Evolutionary conservation across 2,113 vertebrate species (phyloP).

Genomic region (Hydrochoerus hydrochaeris): DNA sequence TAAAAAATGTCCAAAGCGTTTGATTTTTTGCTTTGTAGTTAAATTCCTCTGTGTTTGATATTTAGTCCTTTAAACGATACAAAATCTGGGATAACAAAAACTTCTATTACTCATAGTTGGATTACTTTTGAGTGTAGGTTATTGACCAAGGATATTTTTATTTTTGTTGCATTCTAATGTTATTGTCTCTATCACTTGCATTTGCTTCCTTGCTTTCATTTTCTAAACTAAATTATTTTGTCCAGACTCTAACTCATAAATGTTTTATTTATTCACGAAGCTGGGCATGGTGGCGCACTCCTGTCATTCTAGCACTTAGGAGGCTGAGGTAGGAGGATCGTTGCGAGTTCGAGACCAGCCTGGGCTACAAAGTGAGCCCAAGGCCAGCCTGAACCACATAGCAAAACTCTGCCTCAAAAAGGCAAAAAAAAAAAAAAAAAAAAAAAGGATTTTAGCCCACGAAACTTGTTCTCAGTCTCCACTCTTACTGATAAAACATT

Average conservation of each 20-base stretch:
- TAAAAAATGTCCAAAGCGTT: neutral
- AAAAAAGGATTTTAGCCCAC: neutral
- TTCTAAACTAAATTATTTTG: conserved; percentile 15
- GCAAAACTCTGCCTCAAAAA: too few species aligned
- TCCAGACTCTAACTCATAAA: neutral
- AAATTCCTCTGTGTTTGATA: too few species aligned
- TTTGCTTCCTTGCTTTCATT: neutral
- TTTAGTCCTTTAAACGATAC: too few species aligned
- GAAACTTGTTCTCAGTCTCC: neutral
- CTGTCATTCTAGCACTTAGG: too few species aligned
- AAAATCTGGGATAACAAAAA: neutral
- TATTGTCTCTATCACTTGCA: neutral
- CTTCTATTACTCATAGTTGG: neutral
- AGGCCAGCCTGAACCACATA: too few species aligned
- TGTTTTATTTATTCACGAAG: conserved; percentile 10
- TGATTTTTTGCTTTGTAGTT: too few species aligned
- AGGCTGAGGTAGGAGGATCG: too few species aligned
- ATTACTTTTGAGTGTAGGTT: neutral
- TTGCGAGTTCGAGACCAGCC: too few species aligned
- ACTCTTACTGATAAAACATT: neutral
- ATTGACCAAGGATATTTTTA: neutral
- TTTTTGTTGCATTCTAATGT: conserved; percentile 20
- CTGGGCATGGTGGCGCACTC: too few species aligned
- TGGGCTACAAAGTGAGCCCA: too few species aligned
- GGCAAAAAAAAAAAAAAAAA: too few species aligned